phyloP scores from a whole-genome alignment of 2,113 vertebrate genomes.

The Elanus axillaris region DNA sequence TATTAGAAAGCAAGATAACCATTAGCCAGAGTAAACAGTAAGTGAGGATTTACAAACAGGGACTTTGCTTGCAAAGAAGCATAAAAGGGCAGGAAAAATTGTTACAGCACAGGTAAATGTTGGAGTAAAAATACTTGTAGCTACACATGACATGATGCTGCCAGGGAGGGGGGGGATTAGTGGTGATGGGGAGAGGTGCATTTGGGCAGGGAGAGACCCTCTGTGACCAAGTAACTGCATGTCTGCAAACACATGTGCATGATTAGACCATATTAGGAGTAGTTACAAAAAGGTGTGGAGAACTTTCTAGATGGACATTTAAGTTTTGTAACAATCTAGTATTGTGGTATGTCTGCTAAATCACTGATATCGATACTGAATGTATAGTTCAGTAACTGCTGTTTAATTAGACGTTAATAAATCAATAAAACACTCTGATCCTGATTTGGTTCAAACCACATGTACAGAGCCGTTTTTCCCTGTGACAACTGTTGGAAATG shows the following conservation, averaged over 20 bases:
- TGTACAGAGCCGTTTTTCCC: not conserved
- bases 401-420: not conserved
- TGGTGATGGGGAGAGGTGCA: not conserved
- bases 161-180: not conserved
- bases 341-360: not conserved
- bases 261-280: not conserved
- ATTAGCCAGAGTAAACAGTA: not conserved
- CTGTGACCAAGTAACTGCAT: fast-evolving
- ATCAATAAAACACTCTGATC: not conserved
- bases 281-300: not conserved
- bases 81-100: not conserved
- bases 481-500: not conserved
- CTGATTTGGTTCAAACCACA: not conserved
- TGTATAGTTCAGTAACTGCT: not conserved
- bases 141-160: fast-evolving
- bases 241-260: fast-evolving
- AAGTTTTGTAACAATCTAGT: not conserved
- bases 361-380: not conserved
- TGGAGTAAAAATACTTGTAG: not conserved
- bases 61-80: not conserved
- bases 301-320: not conserved
- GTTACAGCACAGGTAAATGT: not conserved
- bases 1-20: not conserved
- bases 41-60: not conserved
- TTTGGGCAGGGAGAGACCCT: fast-evolving